Percentiles rank a stretch among this genome's conserved stretches.
Evolutionary conservation across 2,113 vertebrate genomes (phyloP).

Genomic region (Alethe diademata): DNA sequence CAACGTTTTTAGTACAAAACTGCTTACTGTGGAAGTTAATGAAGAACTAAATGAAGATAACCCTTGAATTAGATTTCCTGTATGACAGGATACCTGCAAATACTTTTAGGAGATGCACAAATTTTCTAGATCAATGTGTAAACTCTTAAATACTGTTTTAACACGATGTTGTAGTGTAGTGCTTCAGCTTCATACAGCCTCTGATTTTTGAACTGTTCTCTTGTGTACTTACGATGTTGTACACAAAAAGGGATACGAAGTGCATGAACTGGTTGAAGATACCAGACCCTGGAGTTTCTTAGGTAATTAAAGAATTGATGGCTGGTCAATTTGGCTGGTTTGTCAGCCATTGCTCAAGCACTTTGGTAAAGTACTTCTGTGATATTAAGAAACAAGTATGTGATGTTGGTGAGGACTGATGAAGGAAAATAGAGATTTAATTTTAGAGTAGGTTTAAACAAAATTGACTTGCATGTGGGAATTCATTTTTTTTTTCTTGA

Average conservation of each 20-base stretch:
- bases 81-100: neutral
- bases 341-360: neutral
- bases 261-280: neutral
- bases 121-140: neutral
- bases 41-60: neutral
- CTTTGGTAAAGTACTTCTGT: neutral
- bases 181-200: neutral
- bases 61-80: neutral
- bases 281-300: neutral
- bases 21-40: neutral
- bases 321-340: neutral
- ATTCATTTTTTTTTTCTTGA: neutral
- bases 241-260: neutral
- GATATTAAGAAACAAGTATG: neutral
- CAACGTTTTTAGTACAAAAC: neutral
- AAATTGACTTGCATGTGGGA: neutral
- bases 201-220: neutral
- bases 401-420: neutral
- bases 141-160: neutral
- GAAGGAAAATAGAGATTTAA: neutral
- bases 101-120: neutral
- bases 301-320: neutral
- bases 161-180: neutral
- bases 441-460: neutral
- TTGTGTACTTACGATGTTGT: accelerated